Evolutionary conservation across 2,888 invertebrate genomes (phyloP), one percentile per base, ranked within the genome.

Genomic region (Rhagonycha lutea): DNA sequence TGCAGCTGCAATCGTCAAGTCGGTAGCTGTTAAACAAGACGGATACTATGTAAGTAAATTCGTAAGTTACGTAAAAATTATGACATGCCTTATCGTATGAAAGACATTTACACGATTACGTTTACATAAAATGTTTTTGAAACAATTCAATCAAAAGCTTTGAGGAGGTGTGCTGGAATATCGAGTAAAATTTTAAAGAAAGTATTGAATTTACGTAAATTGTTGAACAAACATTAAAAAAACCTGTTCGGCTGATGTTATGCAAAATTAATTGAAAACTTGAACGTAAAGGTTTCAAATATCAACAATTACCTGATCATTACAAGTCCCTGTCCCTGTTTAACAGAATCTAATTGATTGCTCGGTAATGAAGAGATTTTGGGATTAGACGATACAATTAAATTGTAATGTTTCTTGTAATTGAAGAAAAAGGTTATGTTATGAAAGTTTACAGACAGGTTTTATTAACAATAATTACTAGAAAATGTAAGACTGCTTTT

Each of bases 1-100:
- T 72, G 67, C 70, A 18, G 73, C 74, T 69, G 69, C 67, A 63
- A 47, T 74, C 69, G 78, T 69, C 72, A 75, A 78, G 74, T 73
- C 74, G 73, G 72, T 76, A 73, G 76, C 76, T 18, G 75, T 78
- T 62, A 78, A 79, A 68, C 75, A 79, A 28, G 78, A 78, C 76
- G 77, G 77, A 65, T 79, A 79, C 77, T 79, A 79, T 73, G 79
- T 79, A 78, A 79, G 79, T 79, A 79, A 60, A 72, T 18, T 61
- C 28, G 28, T 12, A 77, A 74, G 70, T 77, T 77, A 77, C 74
- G 77, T 77, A 77, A 77, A 74, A 77, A 69, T 77, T 77, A 74
- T 77, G 74, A 77, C 77, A 77, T 69, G 32, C 32, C 61, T 73
- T 68, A 23, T 69, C 14, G 69, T 69, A 65, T 73, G 70, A 76